Evolutionary conservation across 1,140 invertebrate genomes (phyloP).

Genomic region (Cardiocondyla obscurior): DNA sequence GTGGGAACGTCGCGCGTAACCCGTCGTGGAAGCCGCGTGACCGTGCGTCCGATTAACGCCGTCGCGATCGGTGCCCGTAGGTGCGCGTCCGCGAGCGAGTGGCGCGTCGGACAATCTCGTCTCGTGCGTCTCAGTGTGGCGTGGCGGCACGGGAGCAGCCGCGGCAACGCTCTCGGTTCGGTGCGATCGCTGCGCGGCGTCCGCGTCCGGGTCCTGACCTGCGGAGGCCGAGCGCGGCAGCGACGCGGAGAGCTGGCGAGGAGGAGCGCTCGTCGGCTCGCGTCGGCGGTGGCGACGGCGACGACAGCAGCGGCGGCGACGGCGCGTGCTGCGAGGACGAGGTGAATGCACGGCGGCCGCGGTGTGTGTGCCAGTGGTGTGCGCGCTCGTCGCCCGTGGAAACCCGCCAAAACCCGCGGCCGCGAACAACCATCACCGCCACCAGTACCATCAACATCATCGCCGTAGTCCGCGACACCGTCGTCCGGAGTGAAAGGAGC

Average conservation of each 20-base stretch:
- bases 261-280: conserved; percentile 52
- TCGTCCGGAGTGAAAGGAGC: too few species aligned
- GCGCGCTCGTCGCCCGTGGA: conserved; percentile 72
- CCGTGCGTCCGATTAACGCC: conserved; percentile 10
- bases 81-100: conserved; percentile 24
- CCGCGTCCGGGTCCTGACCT: conserved; percentile 30
- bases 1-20: conserved; percentile 66
- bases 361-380: conserved; percentile 73
- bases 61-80: conserved; percentile 16
- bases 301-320: conserved; percentile 65
- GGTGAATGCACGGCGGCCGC: conserved; percentile 78
- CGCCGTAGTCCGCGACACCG: conserved; percentile 23
- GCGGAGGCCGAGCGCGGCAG: conserved; percentile 28
- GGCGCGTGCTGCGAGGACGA: conserved; percentile 72
- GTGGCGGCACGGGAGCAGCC: conserved; percentile 59
- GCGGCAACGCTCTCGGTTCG: neutral
- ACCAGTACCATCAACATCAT: conserved; percentile 10
- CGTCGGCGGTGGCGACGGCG: conserved; percentile 57
- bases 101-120: conserved; percentile 55
- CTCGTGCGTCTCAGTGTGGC: conserved; percentile 58
- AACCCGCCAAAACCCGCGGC: conserved; percentile 76
- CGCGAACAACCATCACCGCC: conserved; percentile 68
- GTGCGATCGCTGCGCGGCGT: conserved; percentile 5
- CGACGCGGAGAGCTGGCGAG: conserved; percentile 51
- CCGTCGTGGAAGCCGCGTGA: conserved; percentile 11